Base-by-base conservation (phyloP, 1,140 invertebrate species). In the Carcinoscorpius rotundicauda region DNA sequence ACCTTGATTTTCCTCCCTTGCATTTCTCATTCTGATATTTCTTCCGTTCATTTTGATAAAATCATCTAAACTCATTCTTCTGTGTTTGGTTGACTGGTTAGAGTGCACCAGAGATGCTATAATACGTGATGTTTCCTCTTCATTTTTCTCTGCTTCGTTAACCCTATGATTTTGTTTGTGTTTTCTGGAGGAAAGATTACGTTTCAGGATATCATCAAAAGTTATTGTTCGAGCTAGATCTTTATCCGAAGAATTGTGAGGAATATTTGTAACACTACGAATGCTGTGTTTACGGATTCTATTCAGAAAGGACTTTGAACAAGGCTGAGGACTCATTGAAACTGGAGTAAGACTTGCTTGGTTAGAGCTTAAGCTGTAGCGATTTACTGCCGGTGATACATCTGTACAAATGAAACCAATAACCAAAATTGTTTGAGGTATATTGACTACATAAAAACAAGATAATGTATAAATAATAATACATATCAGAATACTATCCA, bases 121-220 rank as follows among this genome's bases (percentile, higher is more conserved):
- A 64, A 88, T 87, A 76, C 68, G 50, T 5, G 62, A 64, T 52
- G 61, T 69, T 49, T 68, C 68, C 10, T 64, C 68, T 29, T 86
- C 84, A 29, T 29, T 29, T 72, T 86, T 86, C 73, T 86, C 87
- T 74, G 86, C 85, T n/a, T 49, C 48, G 29, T 64, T 29, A 29
- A 29, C 29, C 29, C 29, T 29, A 29, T 29, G 0, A 29, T 29
- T 29, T 29, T 29, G 29, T 29, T 29, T 6, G 3, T 58, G 67
- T 67, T 69, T 70, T 72, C 74, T 73, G 82, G 81, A 75, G 83
- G 84, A 67, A 53, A 60, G 62, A 3, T 61, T 64, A 49, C 65
- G 64, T 80, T 85, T 84, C 80, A 87, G 82, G 75, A 88, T 82
- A 82, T 88, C 86, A 80, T 88, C 87, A 79, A 88, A 83, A 81